These are phyloP conservation scores for Aphodius granarius DNA, from an alignment of 2,888 invertebrate species.

Conservation along the genomic window DNA sequence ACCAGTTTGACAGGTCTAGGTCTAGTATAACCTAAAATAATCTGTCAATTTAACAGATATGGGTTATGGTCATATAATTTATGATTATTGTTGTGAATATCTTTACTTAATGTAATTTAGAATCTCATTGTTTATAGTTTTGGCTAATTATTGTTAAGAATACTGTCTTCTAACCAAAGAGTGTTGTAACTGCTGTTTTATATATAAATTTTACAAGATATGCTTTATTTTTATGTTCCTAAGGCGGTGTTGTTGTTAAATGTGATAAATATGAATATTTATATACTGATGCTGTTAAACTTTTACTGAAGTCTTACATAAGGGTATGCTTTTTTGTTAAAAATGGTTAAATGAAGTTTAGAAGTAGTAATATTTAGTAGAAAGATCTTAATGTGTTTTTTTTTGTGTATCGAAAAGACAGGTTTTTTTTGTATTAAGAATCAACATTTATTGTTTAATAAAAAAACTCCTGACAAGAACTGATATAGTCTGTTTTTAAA, in stretches of 20 bases:
- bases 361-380: background rate
- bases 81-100: background rate
- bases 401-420: background rate
- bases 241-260: background rate
- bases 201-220: background rate
- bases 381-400: background rate
- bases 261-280: background rate
- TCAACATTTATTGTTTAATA: background rate
- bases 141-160: background rate
- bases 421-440: background rate
- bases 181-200: background rate
- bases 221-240: background rate
- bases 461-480: too few relatives aligned
- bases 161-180: background rate
- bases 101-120: background rate
- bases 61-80: background rate
- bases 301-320: background rate
- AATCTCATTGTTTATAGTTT: background rate
- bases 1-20: too few relatives aligned
- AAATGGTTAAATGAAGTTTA: background rate
- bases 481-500: too few relatives aligned
- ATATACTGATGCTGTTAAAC: background rate
- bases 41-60: background rate
- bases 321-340: background rate
- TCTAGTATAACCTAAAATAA: background rate